phyloP scores from a whole-genome alignment of 2,797 vertebrate genomes.

The Leucoraja ocellata region DNA sequence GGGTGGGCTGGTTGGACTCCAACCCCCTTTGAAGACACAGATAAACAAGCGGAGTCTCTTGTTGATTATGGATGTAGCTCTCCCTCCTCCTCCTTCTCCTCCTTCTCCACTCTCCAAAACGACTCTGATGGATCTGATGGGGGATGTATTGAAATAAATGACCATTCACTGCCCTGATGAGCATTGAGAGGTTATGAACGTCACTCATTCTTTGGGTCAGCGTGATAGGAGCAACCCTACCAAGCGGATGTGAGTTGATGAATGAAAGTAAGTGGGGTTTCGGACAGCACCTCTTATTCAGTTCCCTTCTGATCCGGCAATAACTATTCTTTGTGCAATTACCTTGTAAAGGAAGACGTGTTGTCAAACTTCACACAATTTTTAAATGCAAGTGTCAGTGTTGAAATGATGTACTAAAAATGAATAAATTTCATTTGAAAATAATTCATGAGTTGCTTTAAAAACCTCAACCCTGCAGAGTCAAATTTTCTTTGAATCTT shows the following conservation, averaged over 20 bases:
- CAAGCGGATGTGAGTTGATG: neutral
- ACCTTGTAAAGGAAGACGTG: neutral
- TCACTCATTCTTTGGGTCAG: neutral
- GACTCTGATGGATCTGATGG: neutral
- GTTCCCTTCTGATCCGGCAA: constrained; percentile 14
- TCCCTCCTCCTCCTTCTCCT: no score
- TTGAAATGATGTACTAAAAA: constrained; percentile 29
- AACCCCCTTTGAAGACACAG: neutral
- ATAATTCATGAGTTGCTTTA: neutral
- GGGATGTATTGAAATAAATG: neutral
- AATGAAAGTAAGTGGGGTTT: neutral
- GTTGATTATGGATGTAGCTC: neutral
- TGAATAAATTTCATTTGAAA: constrained; percentile 35
- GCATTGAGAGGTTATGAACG: neutral
- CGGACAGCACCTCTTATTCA: neutral
- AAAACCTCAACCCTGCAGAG: neutral
- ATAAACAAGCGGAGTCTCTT: neutral
- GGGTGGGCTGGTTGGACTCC: neutral
- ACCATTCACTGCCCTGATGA: neutral
- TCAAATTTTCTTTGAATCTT: neutral
- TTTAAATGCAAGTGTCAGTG: constrained; percentile 1
- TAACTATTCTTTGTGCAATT: constrained; percentile 31
- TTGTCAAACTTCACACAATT: constrained; percentile 7
- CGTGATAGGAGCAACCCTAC: neutral
- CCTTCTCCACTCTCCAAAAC: neutral